Percentiles rank a stretch among this genome's conserved stretches.
Evolutionary conservation across 1,140 invertebrate species (phyloP).

Genomic region (Listronotus bonariensis): DNA sequence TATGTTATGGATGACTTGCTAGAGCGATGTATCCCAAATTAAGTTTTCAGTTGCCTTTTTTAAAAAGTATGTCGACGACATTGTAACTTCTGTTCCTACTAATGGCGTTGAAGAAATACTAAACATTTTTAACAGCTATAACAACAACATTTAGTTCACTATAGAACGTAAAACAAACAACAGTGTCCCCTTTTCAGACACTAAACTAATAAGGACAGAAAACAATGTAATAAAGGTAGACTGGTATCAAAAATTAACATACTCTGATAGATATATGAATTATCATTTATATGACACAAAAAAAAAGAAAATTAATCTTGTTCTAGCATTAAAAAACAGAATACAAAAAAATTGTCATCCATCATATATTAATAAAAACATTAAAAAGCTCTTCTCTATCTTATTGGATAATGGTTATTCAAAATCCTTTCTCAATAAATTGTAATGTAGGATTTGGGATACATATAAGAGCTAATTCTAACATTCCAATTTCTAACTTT

Average conservation of each 20-base stretch:
- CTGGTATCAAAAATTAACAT: constrained; percentile 28
- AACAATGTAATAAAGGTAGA: constrained; percentile 16
- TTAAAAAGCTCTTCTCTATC: too few species aligned
- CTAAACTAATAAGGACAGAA: not conserved
- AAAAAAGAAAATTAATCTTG: constrained; percentile 20
- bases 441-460: too few species aligned
- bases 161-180: not conserved
- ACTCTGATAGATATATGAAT: constrained; percentile 26
- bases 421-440: too few species aligned
- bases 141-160: constrained; percentile 26
- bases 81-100: constrained; percentile 14
- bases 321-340: constrained; percentile 15
- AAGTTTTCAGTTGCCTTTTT: constrained; percentile 19
- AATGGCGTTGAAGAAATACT: constrained; percentile 16
- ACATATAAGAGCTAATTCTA: too few species aligned
- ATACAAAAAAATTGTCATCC: not conserved
- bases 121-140: constrained; percentile 13
- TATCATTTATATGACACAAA: constrained; percentile 9
- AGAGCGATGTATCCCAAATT: not conserved
- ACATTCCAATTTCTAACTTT: too few species aligned
- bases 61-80: constrained; percentile 32
- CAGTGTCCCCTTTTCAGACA: constrained; percentile 23
- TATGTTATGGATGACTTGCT: constrained; percentile 29
- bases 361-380: too few species aligned
- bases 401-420: too few species aligned